Evolutionary conservation across 2,113 vertebrate species (phyloP).

Genomic region (Petrocephalus microphthalmus): DNA sequence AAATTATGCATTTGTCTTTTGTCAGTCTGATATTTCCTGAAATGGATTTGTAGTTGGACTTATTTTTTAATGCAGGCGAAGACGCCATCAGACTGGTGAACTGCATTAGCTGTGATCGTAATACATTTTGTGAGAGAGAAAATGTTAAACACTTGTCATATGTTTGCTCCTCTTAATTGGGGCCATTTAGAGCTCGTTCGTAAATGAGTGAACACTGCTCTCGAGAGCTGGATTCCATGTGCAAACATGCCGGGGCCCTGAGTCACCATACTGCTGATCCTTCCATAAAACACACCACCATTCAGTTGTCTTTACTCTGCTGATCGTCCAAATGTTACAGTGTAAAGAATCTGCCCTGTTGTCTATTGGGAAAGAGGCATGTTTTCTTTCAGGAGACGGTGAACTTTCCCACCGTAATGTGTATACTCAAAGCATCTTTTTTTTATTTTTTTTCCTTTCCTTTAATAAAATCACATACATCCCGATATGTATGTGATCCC

Average conservation of each 20-base stretch:
- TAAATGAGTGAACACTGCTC: constrained; percentile 34
- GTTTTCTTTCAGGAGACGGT: neutral
- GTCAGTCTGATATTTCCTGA: neutral
- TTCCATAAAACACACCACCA: neutral
- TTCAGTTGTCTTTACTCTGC: neutral
- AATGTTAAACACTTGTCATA: constrained; percentile 68
- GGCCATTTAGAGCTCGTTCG: constrained; percentile 46
- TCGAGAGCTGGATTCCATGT: constrained; percentile 49
- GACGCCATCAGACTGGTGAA: constrained; percentile 47
- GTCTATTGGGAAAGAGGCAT: neutral
- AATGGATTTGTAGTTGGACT: neutral
- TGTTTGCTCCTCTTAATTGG: constrained; percentile 65
- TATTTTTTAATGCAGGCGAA: neutral
- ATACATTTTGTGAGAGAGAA: constrained; percentile 52
- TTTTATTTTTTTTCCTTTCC: no score
- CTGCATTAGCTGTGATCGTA: constrained; percentile 48
- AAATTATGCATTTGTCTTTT: neutral
- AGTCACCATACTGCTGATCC: constrained; percentile 36
- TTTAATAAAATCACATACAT: neutral
- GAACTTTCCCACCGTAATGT: neutral
- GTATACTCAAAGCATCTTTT: neutral
- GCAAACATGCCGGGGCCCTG: constrained; percentile 53
- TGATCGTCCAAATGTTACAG: neutral
- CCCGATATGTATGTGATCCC: neutral
- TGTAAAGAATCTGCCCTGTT: neutral